Evolutionary conservation across 2,113 vertebrate genomes (phyloP).

Genomic region (Orthonyx spaldingii): DNA sequence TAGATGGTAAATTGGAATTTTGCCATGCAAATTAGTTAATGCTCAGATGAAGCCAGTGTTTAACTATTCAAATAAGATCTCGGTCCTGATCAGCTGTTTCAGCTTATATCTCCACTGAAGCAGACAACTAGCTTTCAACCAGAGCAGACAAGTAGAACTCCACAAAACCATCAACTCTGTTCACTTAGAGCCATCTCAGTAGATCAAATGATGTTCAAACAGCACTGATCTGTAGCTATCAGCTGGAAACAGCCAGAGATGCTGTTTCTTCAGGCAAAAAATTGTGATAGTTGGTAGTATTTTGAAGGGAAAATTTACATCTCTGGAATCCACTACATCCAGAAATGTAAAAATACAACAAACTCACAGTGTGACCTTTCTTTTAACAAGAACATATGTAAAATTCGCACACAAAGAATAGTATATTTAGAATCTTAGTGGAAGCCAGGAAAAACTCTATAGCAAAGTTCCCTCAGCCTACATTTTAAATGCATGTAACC

Average conservation of each 20-base stretch:
- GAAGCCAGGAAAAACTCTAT: background rate
- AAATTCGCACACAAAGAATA: background rate
- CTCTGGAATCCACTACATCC: background rate
- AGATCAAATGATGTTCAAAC: conserved; percentile 50
- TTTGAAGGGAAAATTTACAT: conserved; percentile 35
- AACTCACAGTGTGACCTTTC: background rate
- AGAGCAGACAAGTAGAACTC: conserved; percentile 45
- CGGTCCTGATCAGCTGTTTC: conserved; percentile 51
- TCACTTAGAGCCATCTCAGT: conserved; percentile 45
- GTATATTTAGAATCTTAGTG: background rate
- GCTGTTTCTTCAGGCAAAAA: conserved; percentile 48
- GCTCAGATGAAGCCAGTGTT: conserved; percentile 51
- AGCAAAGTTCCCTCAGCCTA: background rate
- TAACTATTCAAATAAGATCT: conserved; percentile 63
- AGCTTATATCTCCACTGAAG: conserved; percentile 56
- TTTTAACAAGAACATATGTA: background rate
- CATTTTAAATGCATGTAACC: background rate
- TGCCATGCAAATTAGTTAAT: conserved; percentile 62
- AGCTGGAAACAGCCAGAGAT: conserved; percentile 52
- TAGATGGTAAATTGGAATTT: conserved; percentile 59
- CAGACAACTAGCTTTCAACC: conserved; percentile 54
- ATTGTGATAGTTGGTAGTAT: background rate
- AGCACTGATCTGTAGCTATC: conserved; percentile 68
- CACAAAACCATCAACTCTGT: conserved; percentile 21
- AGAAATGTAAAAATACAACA: conserved; percentile 22